A percentile compares a stretch with the other conserved stretches of the same genome.
Conservation (phyloP, 2,113 vertebrate genomes). For the Chlorodrepanis virens region DNA sequence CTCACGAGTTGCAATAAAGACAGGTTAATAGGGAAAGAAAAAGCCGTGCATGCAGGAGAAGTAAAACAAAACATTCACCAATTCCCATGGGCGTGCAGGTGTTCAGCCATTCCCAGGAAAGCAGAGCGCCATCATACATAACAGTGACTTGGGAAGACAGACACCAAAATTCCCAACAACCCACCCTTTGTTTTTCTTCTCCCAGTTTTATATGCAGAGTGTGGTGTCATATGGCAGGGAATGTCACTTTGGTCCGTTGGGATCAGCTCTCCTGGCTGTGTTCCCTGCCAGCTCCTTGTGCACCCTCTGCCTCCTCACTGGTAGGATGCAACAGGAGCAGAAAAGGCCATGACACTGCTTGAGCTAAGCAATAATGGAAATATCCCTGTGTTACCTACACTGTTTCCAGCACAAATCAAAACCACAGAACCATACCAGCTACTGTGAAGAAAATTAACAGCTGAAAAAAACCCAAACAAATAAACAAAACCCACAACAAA, state of each 20-base stretch:
- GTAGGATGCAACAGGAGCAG: neutral
- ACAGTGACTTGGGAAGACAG: neutral
- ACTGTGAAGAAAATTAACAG: neutral
- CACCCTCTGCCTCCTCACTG: neutral
- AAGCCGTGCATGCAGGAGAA: neutral
- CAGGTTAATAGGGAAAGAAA: rapidly evolving
- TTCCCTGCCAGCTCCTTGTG: neutral
- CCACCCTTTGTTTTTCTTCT: neutral
- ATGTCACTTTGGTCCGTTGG: neutral
- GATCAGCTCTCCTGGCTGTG: neutral
- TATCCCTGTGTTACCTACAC: neutral
- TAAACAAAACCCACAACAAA: neutral
- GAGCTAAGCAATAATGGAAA: neutral
- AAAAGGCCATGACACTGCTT: neutral
- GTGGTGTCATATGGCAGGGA: neutral
- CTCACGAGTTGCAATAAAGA: neutral
- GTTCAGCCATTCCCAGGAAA: neutral
- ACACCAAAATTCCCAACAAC: rapidly evolving
- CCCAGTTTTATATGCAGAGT: neutral
- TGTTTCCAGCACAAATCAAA: neutral
- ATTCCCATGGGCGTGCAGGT: rapidly evolving
- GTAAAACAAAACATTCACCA: neutral
- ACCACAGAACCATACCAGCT: neutral
- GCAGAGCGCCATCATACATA: neutral
- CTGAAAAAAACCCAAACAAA: neutral